Conservation (phyloP, 2,888 invertebrate species). For the Bruchidius siliquastri region DNA sequence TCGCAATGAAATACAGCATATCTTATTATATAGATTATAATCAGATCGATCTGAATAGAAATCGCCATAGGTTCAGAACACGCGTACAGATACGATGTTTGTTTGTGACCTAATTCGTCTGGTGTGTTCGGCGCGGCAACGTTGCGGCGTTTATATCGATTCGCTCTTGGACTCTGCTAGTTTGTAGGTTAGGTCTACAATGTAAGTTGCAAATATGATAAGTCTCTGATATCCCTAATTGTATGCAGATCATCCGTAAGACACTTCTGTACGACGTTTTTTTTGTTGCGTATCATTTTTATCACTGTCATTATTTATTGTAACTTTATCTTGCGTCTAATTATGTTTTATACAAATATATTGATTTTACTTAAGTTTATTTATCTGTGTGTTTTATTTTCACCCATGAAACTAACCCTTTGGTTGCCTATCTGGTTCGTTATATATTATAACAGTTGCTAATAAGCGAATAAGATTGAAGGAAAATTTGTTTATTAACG, state of each 20-base stretch:
- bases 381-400: neutral
- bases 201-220: slow-evolving; percentile 36
- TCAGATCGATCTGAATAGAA: too few relatives aligned
- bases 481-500: too few relatives aligned
- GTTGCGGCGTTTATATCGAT: neutral
- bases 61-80: slow-evolving; percentile 13
- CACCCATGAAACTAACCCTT: neutral
- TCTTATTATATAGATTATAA: too few relatives aligned
- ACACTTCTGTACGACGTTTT: slow-evolving; percentile 15
- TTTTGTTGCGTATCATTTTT: slow-evolving; percentile 3
- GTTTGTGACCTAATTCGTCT: slow-evolving; percentile 17
- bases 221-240: slow-evolving; percentile 45
- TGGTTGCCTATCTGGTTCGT: too few relatives aligned
- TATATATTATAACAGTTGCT: too few relatives aligned
- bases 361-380: neutral
- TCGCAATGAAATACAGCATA: too few relatives aligned
- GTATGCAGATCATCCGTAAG: slow-evolving; percentile 43
- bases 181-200: slow-evolving; percentile 45
- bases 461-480: too few relatives aligned
- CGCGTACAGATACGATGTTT: slow-evolving; percentile 25
- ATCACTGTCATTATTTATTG: slow-evolving; percentile 3
- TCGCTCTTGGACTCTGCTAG: slow-evolving; percentile 39
- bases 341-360: neutral
- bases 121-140: neutral
- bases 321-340: slow-evolving; percentile 1